phyloP scores from a whole-genome alignment of 2,888 invertebrate species.

The Troilus luridus region DNA sequence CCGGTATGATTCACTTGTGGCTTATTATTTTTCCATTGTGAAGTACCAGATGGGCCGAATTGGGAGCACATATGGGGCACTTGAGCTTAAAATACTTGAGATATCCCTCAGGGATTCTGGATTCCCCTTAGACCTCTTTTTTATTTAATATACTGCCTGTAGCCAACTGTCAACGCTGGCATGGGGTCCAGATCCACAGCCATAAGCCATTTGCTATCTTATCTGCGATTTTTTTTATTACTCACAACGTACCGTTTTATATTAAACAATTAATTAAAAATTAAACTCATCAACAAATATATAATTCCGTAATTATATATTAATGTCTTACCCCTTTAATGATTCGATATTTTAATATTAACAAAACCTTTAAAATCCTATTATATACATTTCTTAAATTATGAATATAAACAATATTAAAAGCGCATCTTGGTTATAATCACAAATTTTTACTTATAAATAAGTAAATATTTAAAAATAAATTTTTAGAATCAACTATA shows the following conservation, averaged over 20 bases:
- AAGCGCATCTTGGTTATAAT: too few species aligned
- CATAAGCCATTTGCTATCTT: neutral
- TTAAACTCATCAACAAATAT: too few species aligned
- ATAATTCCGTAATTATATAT: too few species aligned
- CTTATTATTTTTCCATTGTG: slow-evolving; percentile 30
- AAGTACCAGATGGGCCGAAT: slow-evolving; percentile 44
- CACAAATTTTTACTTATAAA: neutral
- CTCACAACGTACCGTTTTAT: too few species aligned
- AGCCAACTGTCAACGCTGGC: slow-evolving; percentile 35
- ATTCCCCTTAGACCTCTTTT: slow-evolving; percentile 15
- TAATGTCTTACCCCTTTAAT: neutral
- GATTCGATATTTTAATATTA: neutral
- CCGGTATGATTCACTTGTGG: neutral
- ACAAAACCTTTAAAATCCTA: too few species aligned
- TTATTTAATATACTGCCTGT: slow-evolving; percentile 23
- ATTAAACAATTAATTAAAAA: too few species aligned
- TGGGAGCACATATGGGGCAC: slow-evolving; percentile 53
- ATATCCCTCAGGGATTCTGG: slow-evolving; percentile 32
- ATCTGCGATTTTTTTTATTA: neutral
- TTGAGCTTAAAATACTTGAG: slow-evolving; percentile 54
- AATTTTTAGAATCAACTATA: neutral
- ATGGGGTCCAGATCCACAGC: neutral
- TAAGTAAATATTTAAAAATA: neutral
- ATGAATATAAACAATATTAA: too few species aligned
- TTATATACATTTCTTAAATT: too few species aligned